A percentile compares a stretch with the other conserved stretches of the same genome.
Conservation (phyloP, 2,797 vertebrate species). For the Microcaecilia unicolor region DNA sequence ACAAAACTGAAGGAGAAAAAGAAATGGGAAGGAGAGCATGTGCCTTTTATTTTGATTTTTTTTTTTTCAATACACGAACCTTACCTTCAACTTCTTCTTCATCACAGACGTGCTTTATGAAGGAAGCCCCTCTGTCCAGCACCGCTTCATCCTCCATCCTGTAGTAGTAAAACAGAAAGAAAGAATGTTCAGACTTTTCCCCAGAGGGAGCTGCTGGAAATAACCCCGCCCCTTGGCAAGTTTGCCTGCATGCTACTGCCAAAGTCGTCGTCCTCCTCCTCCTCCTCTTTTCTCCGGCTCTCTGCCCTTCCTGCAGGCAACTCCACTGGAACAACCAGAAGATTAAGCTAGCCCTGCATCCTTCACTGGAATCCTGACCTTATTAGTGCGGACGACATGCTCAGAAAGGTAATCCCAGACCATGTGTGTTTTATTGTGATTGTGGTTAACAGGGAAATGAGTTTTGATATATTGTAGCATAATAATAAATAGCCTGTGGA, state of each 20-base stretch:
- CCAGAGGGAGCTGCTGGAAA: conserved; percentile 71
- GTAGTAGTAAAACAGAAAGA: conserved; percentile 97
- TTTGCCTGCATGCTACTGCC: conserved; percentile 63
- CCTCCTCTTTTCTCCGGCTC: conserved; percentile 24
- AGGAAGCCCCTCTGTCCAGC: conserved; percentile 89
- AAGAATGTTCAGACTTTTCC: conserved; percentile 95
- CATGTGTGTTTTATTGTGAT: too few species aligned
- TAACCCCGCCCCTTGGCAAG: conserved; percentile 67
- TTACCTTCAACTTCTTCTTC: conserved; percentile 94
- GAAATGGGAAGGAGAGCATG: too few species aligned
- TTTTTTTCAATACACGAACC: too few species aligned
- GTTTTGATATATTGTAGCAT: too few species aligned
- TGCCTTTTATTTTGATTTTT: too few species aligned
- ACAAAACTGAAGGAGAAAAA: too few species aligned
- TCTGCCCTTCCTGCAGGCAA: conserved; percentile 29
- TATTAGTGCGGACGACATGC: conserved; percentile 40
- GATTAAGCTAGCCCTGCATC: conserved; percentile 23
- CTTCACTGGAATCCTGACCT: conserved; percentile 48
- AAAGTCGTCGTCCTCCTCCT: conserved; percentile 10
- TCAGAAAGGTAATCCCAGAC: conserved; percentile 51
- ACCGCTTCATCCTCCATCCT: conserved; percentile 98
- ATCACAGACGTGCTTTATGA: conserved; percentile 87
- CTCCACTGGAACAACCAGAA: conserved; percentile 20
- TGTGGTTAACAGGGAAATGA: too few species aligned
- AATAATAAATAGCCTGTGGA: not conserved